Conservation (phyloP, 1,140 invertebrate species). For the Pseudomyrmex concolor region DNA sequence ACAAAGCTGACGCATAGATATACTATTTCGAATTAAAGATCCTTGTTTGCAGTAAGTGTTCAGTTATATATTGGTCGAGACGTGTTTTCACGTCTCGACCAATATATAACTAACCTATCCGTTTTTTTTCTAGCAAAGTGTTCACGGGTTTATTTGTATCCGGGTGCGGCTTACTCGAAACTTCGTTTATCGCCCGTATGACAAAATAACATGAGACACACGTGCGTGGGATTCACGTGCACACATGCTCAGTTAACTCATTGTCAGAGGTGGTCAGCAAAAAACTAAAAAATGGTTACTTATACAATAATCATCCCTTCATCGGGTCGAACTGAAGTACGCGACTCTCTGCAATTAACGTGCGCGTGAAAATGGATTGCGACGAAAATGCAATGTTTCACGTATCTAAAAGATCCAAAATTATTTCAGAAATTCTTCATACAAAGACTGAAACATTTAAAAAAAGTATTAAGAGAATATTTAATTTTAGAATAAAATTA, state of each 20-base stretch:
- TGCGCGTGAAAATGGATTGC: constrained; percentile 17
- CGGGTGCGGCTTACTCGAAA: constrained; percentile 53
- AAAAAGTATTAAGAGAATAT: background rate
- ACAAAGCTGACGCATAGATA: constrained; percentile 17
- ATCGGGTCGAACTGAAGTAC: constrained; percentile 2
- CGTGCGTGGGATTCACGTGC: constrained; percentile 9
- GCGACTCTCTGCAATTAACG: constrained; percentile 31
- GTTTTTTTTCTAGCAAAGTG: constrained; percentile 7
- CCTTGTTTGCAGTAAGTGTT: constrained; percentile 30
- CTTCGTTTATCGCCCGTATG: constrained; percentile 54
- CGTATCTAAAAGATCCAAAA: background rate
- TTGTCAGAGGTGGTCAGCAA: constrained; percentile 4
- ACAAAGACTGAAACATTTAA: background rate
- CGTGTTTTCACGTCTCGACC: constrained; percentile 30
- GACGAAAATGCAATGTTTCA: constrained; percentile 24
- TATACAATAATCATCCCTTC: constrained; percentile 13
- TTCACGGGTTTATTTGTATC: background rate
- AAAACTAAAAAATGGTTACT: constrained; percentile 42
- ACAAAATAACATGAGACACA: constrained; percentile 60
- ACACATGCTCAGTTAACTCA: constrained; percentile 24
- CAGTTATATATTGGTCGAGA: too few relatives aligned
- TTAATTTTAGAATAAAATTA: background rate
- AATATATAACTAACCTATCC: constrained; percentile 63
- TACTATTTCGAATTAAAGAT: constrained; percentile 57
- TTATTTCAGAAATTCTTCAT: background rate